A percentile compares a stretch with the other conserved stretches of the same genome.
phyloP scores from a whole-genome alignment of 2,888 invertebrate species.

The Caenorhabditis becei region DNA sequence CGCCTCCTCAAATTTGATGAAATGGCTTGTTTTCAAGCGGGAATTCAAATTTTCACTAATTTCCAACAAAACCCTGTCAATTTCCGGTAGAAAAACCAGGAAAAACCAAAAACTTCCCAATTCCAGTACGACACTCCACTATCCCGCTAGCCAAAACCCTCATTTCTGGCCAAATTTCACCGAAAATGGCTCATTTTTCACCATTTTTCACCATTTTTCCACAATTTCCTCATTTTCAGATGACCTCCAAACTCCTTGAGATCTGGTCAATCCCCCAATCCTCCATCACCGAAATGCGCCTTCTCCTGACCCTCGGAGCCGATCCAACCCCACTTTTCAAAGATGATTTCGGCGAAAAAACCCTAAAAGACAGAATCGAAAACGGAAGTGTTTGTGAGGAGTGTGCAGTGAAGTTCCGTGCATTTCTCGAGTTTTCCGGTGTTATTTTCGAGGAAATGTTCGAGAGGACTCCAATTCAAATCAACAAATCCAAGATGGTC shows the following conservation, averaged over 20 bases:
- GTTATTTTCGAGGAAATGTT: conserved; percentile 77
- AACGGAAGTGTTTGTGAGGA: conserved; percentile 73
- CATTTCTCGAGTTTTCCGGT: conserved; percentile 73
- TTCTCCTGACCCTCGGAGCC: conserved; percentile 74
- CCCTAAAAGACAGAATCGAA: conserved; percentile 71
- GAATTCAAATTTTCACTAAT: no score
- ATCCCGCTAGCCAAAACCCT: no score
- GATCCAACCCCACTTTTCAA: conserved; percentile 73
- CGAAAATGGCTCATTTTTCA: not conserved
- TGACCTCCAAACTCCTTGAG: conserved; percentile 73
- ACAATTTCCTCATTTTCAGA: no score
- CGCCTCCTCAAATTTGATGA: no score
- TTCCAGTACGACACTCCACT: no score
- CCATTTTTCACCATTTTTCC: no score
- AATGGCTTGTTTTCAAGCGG: no score
- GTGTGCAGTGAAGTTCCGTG: conserved; percentile 71
- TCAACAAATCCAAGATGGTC: conserved; percentile 50
- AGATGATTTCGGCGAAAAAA: conserved; percentile 73
- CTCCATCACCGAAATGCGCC: conserved; percentile 75
- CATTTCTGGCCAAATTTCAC: no score
- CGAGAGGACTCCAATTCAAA: conserved; percentile 69
- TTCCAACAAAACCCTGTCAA: no score
- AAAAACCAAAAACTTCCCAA: no score
- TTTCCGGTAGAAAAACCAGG: no score
- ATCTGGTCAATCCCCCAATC: conserved; percentile 75